Evolutionary conservation across 2,113 vertebrate genomes (phyloP), one percentile per base, ranked within the genome.

Genomic region (Cyphomyrus discorhynchus): DNA sequence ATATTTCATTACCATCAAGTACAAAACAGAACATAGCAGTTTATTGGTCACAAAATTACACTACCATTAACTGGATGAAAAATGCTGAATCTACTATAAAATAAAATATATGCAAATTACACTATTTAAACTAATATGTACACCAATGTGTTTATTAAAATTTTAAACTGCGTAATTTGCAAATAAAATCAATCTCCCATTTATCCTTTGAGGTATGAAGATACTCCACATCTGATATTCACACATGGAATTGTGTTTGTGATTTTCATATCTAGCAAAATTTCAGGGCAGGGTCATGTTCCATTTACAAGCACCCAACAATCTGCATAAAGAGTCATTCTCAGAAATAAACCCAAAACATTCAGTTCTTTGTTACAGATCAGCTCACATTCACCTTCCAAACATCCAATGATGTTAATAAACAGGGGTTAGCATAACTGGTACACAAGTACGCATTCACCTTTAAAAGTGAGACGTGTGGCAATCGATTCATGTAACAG

Each of bases 21-120:
- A 88, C 11, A 88, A 88, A 53, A 87, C 50, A 87, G 31, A 56
- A 88, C 19, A 88, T 11, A n/a, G 53, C n/a, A 62, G 6, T 88
- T 58, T 66, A 87, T 66, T 10, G 17, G 35, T 62, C 47, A 62
- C 53, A 88, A 66, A 88, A 17, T 42, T 66, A 88, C 86, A 62
- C 86, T 88, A 19, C 31, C 49, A 47, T 50, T 35, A 87, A 87
- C 56, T 66, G 56, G 53, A 88, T 45, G 35, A 66, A 88, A 45
- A 45, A 42, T 58, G 19, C 46, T 27, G 3, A 62, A 88, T 24
- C 35, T 46, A 66, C 35, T 66, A 45, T 45, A 62, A n/a, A 42
- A 88, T 42, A 62, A 46, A 50, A 88, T 45, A 62, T 31, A 58
- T 66, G 56, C 39, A 62, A 45, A 87, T 17, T 88, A 66, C 35